Evolutionary conservation across 1,140 invertebrate genomes (phyloP).

Genomic region (Drosophila sucinea): DNA sequence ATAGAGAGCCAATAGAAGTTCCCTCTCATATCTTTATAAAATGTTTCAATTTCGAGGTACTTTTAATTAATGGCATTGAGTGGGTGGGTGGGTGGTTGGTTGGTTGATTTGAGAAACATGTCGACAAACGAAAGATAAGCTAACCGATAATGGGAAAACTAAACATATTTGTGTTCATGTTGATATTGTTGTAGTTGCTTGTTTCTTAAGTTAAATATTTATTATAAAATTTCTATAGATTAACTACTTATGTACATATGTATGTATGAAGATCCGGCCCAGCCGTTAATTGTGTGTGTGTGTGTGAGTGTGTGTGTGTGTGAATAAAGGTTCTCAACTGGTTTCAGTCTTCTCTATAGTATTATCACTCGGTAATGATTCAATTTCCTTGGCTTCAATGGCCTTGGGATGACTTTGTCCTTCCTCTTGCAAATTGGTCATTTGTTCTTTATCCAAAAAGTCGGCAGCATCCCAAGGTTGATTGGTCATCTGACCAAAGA

Average conservation of each 20-base stretch:
- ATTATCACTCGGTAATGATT: not conserved
- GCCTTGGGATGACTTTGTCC: constrained; percentile 37
- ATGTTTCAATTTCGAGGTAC: not conserved
- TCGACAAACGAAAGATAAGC: constrained; percentile 1
- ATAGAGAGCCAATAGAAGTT: not conserved
- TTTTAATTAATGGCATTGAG: constrained; percentile 5
- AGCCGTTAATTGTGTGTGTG: not conserved
- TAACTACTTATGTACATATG: not conserved
- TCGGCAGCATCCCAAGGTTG: constrained; percentile 87
- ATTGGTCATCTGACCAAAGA: constrained; percentile 86
- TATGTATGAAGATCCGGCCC: not conserved
- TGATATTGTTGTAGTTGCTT: not conserved
- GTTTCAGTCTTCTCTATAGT: constrained; percentile 1
- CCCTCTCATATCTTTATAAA: not conserved
- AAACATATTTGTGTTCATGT: not conserved
- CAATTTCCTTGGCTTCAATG: constrained; percentile 26
- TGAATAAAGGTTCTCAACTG: not conserved
- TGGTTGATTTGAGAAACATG: not conserved
- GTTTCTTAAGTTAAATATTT: constrained; percentile 2
- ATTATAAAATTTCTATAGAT: not conserved
- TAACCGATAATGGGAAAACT: not conserved
- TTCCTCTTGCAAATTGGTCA: constrained; percentile 23
- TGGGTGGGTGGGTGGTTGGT: not conserved
- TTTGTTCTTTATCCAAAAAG: constrained; percentile 37
- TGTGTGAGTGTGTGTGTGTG: too few relatives aligned